phyloP scores from a whole-genome alignment of 2,797 vertebrate species.

The Eulemur albifrons region DNA sequence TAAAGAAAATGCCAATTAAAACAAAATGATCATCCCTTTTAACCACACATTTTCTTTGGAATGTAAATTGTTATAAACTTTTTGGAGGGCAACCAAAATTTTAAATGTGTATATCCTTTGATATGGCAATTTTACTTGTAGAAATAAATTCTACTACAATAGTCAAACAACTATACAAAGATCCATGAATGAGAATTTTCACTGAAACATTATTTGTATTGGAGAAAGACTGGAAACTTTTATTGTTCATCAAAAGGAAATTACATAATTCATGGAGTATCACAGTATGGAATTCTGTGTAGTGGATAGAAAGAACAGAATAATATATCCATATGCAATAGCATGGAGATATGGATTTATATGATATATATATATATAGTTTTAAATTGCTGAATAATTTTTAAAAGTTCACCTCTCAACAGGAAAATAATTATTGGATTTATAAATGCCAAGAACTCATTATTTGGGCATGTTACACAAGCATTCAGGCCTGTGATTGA shows the following conservation, averaged over 20 bases:
- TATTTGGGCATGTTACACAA: neutral
- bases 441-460: neutral
- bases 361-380: no score
- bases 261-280: neutral
- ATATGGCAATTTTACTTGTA: neutral
- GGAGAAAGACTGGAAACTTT: neutral
- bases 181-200: neutral
- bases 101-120: neutral
- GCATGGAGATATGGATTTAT: neutral
- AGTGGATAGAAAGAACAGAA: no score
- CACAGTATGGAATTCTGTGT: no score
- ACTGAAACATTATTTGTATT: neutral
- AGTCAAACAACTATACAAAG: neutral
- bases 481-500: neutral
- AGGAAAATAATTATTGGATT: slow-evolving; percentile 31
- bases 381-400: neutral
- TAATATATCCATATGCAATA: neutral
- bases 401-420: neutral
- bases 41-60: neutral
- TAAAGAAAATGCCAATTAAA: neutral
- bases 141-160: neutral
- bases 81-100: neutral
- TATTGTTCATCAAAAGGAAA: neutral
- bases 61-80: neutral
- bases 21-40: neutral